A percentile compares a stretch with the other conserved stretches of the same genome.
phyloP scores from a whole-genome alignment of 2,888 invertebrate genomes.

The Malthinus flaveolus region DNA sequence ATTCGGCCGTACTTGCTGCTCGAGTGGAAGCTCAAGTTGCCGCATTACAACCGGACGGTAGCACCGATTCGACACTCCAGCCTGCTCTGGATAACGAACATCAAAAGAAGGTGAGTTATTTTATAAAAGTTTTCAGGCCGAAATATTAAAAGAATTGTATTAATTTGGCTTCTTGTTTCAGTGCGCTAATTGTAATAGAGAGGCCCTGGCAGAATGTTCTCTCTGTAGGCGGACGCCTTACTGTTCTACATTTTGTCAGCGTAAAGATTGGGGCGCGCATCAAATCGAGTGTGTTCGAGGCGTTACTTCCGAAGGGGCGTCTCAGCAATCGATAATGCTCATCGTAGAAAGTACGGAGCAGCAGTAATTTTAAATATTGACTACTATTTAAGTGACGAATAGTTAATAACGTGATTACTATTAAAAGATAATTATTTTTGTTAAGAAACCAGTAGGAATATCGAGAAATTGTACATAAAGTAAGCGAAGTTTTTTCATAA shows the following conservation, averaged over 20 bases:
- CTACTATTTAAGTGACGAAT: not conserved
- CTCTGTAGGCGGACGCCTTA: slow-evolving; percentile 84
- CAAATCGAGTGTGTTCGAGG: slow-evolving; percentile 82
- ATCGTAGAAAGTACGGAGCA: slow-evolving; percentile 78
- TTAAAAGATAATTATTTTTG: not conserved
- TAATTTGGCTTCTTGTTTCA: slow-evolving; percentile 45
- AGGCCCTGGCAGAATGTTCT: slow-evolving; percentile 85
- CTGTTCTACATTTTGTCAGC: slow-evolving; percentile 88
- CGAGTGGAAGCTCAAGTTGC: slow-evolving; percentile 67
- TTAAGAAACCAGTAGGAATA: not conserved
- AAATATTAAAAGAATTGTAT: too few relatives aligned
- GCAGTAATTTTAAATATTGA: slow-evolving; percentile 46
- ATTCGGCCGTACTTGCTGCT: slow-evolving; percentile 69
- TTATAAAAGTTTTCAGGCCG: slow-evolving; percentile 3
- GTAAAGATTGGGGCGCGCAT: slow-evolving; percentile 86
- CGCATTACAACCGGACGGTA: slow-evolving; percentile 56
- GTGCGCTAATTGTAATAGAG: slow-evolving; percentile 90
- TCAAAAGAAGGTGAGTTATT: slow-evolving; percentile 68
- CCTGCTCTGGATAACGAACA: slow-evolving; percentile 64
- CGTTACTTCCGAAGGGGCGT: slow-evolving; percentile 60
- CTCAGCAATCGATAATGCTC: slow-evolving; percentile 80
- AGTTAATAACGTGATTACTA: slow-evolving; percentile 3
- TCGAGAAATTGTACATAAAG: too few relatives aligned
- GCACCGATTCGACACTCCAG: slow-evolving; percentile 60
- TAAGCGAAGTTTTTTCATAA: not conserved